A percentile compares a stretch with the other conserved stretches of the same genome.
Conservation (phyloP, 2,888 invertebrate genomes). For the Rutpela maculata region DNA sequence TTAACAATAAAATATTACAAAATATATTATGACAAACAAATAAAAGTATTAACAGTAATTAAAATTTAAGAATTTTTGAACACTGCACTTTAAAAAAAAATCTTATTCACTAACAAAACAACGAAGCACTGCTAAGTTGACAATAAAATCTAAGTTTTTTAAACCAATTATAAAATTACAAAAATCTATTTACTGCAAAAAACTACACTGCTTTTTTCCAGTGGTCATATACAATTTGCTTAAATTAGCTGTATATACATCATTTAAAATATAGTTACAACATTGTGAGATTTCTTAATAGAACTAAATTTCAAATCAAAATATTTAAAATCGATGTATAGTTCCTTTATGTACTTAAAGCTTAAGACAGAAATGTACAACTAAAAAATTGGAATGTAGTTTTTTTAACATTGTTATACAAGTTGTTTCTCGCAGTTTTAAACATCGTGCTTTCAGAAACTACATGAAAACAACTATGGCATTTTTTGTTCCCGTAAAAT, state of each 20-base stretch:
- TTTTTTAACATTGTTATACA: slow-evolving; percentile 20
- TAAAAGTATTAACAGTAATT: slow-evolving; percentile 64
- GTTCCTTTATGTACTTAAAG: slow-evolving; percentile 15
- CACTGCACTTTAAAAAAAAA: slow-evolving; percentile 53
- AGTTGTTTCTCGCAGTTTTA: background rate
- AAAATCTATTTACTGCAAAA: slow-evolving; percentile 63
- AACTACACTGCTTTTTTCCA: slow-evolving; percentile 61
- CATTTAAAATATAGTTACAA: slow-evolving; percentile 52
- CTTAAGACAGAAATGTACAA: slow-evolving; percentile 31
- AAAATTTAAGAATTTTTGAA: slow-evolving; percentile 60
- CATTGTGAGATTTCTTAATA: slow-evolving; percentile 35
- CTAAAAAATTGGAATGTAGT: slow-evolving; percentile 39
- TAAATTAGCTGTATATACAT: slow-evolving; percentile 63
- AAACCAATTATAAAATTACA: slow-evolving; percentile 66
- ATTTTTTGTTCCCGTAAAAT: too few species aligned
- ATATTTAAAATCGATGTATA: slow-evolving; percentile 55
- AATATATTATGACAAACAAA: slow-evolving; percentile 67
- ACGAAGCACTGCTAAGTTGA: slow-evolving; percentile 41
- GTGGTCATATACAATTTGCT: slow-evolving; percentile 62
- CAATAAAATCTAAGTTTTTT: slow-evolving; percentile 54
- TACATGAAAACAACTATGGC: background rate
- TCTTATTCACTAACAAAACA: slow-evolving; percentile 35
- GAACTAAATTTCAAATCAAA: slow-evolving; percentile 41
- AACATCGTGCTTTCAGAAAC: background rate
- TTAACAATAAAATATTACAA: slow-evolving; percentile 69